Evolutionary conservation across 2,888 invertebrate species (phyloP).

Genomic region (Pristionchus japonicus): DNA sequence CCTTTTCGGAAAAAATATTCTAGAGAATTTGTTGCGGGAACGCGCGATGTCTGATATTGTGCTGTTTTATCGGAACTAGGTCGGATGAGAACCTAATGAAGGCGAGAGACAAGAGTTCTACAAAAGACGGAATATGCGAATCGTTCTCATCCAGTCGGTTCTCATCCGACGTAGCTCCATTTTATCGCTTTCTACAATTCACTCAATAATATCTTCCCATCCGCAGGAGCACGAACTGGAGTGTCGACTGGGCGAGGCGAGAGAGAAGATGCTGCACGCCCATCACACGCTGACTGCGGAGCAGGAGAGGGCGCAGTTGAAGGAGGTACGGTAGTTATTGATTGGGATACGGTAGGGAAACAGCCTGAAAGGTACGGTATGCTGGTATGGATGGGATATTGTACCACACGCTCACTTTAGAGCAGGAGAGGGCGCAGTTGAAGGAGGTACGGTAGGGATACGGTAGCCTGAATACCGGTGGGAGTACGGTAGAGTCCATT

Average conservation of each 20-base stretch:
- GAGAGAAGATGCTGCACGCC: constrained; percentile 19
- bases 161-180: too few species aligned
- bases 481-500: constrained; percentile 81
- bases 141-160: too few species aligned
- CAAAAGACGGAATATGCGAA: too few species aligned
- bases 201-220: not conserved
- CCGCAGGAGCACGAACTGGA: constrained; percentile 30
- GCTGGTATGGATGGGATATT: not conserved
- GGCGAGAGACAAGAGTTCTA: too few species aligned
- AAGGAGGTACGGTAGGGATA: constrained; percentile 87
- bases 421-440: constrained; percentile 94
- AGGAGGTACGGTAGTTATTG: constrained; percentile 86
- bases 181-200: too few species aligned
- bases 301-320: constrained; percentile 93
- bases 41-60: too few species aligned
- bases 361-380: too few species aligned
- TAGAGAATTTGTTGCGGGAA: too few species aligned
- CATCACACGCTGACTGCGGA: constrained; percentile 98
- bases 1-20: too few species aligned
- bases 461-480: not conserved
- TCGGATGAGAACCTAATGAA: too few species aligned
- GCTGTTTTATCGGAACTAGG: too few species aligned
- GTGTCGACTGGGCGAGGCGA: constrained; percentile 27
- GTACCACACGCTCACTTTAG: constrained; percentile 94
- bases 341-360: not conserved